Conservation (phyloP, 2,113 vertebrate genomes). For the Callithrix jacchus region DNA sequence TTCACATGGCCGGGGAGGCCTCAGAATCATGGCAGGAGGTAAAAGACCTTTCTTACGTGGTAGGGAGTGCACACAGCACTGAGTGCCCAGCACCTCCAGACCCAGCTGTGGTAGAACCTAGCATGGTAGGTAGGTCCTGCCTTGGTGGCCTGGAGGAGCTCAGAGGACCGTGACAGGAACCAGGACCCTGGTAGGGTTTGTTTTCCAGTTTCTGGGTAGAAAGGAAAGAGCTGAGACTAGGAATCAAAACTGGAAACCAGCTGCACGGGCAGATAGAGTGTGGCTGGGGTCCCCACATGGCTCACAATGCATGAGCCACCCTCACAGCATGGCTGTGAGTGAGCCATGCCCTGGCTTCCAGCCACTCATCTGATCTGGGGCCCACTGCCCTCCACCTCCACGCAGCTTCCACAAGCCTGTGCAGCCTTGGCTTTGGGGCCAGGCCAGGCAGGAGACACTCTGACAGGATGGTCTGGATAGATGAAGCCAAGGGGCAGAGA, state of each 20-base stretch:
- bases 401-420: not conserved
- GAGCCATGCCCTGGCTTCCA: not conserved
- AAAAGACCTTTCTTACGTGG: too few relatives aligned
- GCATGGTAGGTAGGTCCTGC: not conserved
- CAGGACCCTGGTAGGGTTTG: not conserved
- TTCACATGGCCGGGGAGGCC: too few relatives aligned
- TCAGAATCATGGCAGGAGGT: too few relatives aligned
- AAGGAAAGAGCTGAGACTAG: not conserved
- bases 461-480: not conserved
- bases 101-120: not conserved
- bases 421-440: not conserved
- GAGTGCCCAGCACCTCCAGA: not conserved
- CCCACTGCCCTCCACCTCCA: accelerated
- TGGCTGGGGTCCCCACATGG: not conserved
- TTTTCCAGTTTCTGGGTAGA: too few relatives aligned
- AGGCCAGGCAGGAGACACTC: not conserved
- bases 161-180: not conserved
- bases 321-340: accelerated
- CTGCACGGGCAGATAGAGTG: accelerated
- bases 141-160: not conserved
- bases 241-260: not conserved
- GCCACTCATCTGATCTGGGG: not conserved
- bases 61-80: not conserved
- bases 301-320: too few relatives aligned
- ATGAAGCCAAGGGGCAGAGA: not conserved